Evolutionary conservation across 2,888 invertebrate genomes (phyloP).

Genomic region (Melanchra persicariae): DNA sequence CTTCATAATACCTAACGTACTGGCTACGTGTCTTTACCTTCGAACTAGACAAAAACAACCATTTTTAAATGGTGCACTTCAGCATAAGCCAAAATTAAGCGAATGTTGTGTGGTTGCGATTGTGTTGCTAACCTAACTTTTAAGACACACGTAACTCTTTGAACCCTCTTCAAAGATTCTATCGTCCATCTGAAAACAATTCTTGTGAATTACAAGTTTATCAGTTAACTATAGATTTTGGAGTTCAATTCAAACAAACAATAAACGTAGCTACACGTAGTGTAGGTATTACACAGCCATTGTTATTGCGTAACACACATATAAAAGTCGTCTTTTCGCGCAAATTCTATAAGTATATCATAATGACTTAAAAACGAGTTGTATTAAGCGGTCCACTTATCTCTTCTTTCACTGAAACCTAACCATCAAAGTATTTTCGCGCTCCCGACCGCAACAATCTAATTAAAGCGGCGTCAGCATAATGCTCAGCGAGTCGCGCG

Average conservation of each 20-base stretch:
- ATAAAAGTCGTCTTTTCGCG: too few relatives aligned
- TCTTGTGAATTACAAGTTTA: background rate
- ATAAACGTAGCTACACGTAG: too few relatives aligned
- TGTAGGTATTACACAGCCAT: background rate
- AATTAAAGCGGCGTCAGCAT: slow-evolving; percentile 42
- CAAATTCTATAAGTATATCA: too few relatives aligned
- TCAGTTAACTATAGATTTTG: background rate
- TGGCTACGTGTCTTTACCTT: slow-evolving; percentile 7
- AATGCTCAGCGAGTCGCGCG: slow-evolving; percentile 56
- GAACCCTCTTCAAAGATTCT: background rate
- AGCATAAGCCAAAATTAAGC: background rate
- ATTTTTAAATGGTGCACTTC: background rate
- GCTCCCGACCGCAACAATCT: slow-evolving; percentile 40
- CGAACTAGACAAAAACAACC: slow-evolving; percentile 8
- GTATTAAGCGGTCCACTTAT: background rate
- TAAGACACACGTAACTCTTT: background rate
- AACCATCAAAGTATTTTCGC: background rate
- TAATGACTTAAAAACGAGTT: too few relatives aligned
- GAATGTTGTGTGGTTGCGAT: background rate
- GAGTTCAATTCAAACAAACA: slow-evolving; percentile 5
- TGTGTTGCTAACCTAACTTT: background rate
- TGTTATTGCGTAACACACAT: background rate
- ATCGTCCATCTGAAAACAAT: too few relatives aligned
- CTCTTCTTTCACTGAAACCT: background rate
- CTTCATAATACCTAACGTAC: background rate